These are phyloP conservation scores for Siniperca undulata DNA, from an alignment of 2,797 vertebrate genomes.

Conservation along the genomic window DNA sequence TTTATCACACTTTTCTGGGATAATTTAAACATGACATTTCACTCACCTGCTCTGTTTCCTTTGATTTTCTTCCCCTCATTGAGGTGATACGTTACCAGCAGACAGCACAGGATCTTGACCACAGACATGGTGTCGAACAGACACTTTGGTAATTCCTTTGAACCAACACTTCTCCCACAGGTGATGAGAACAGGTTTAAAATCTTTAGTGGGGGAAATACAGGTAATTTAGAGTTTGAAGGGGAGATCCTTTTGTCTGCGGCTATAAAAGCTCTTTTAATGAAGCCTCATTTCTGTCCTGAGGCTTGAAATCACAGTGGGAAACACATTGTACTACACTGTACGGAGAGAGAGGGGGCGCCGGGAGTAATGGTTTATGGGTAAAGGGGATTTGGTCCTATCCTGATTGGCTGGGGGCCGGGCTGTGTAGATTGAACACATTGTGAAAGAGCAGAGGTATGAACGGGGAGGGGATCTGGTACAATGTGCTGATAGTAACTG, in stretches of 20 bases:
- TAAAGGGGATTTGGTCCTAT: slow-evolving; percentile 49
- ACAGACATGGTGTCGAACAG: slow-evolving; percentile 66
- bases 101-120: slow-evolving; percentile 72
- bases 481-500: slow-evolving; percentile 33
- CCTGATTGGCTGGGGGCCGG: slow-evolving; percentile 75
- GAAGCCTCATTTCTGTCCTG: slow-evolving; percentile 27
- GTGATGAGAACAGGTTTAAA: slow-evolving; percentile 16
- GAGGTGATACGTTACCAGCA: slow-evolving; percentile 74
- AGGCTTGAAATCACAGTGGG: slow-evolving; percentile 27
- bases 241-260: slow-evolving; percentile 39
- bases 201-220: not conserved
- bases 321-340: slow-evolving; percentile 29
- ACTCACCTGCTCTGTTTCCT: slow-evolving; percentile 77
- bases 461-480: slow-evolving; percentile 20
- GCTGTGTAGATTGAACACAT: slow-evolving; percentile 56
- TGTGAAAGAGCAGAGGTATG: slow-evolving; percentile 69
- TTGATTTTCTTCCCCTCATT: slow-evolving; percentile 74
- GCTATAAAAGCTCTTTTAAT: slow-evolving; percentile 32
- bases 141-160: slow-evolving; percentile 25
- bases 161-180: slow-evolving; percentile 27
- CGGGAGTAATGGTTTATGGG: slow-evolving; percentile 48
- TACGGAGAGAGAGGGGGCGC: slow-evolving; percentile 38
- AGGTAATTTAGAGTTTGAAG: slow-evolving; percentile 19
- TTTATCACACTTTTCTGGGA: not conserved
- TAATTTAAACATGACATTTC: slow-evolving; percentile 14